Evolutionary conservation across 2,797 vertebrate species (phyloP).

Genomic region (Rhabdophis nuchalis): DNA sequence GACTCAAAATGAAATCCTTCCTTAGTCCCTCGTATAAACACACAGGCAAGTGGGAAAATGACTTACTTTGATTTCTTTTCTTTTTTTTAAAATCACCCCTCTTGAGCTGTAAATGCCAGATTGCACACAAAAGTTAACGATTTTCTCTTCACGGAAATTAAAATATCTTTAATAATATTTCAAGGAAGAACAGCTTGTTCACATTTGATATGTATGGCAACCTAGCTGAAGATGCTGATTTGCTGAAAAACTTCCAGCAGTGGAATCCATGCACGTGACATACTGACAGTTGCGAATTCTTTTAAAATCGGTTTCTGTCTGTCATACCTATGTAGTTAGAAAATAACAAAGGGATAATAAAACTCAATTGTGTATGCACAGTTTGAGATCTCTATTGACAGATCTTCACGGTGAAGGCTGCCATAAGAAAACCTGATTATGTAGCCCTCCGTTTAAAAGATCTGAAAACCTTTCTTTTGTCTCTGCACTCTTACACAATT

Average conservation of each 20-base stretch:
- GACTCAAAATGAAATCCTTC: neutral
- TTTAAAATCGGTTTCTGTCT: conserved; percentile 88
- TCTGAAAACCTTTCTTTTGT: conserved; percentile 70
- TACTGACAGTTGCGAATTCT: conserved; percentile 90
- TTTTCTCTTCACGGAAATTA: conserved; percentile 66
- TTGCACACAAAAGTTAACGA: conserved; percentile 49
- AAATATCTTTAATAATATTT: conserved; percentile 60
- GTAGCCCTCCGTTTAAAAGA: conserved; percentile 70
- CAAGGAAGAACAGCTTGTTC: conserved; percentile 55
- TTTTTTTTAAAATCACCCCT: neutral
- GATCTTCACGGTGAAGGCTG: conserved; percentile 71
- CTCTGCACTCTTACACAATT: conserved; percentile 66
- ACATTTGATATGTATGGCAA: conserved; percentile 51
- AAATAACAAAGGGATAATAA: conserved; percentile 80
- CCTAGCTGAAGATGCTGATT: conserved; percentile 86
- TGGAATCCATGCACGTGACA: conserved; percentile 91
- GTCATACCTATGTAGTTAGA: conserved; percentile 91
- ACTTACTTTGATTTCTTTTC: neutral
- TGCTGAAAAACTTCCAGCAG: conserved; percentile 90
- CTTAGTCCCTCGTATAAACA: neutral
- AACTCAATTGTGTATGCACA: conserved; percentile 80
- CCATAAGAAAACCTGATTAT: conserved; percentile 72
- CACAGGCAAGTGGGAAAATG: neutral
- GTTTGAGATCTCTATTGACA: conserved; percentile 80
- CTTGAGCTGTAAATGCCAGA: conserved; percentile 6